These are phyloP conservation scores for Pseudomugil gertrudae DNA, from an alignment of 2,797 vertebrate genomes.

Conservation along the genomic window DNA sequence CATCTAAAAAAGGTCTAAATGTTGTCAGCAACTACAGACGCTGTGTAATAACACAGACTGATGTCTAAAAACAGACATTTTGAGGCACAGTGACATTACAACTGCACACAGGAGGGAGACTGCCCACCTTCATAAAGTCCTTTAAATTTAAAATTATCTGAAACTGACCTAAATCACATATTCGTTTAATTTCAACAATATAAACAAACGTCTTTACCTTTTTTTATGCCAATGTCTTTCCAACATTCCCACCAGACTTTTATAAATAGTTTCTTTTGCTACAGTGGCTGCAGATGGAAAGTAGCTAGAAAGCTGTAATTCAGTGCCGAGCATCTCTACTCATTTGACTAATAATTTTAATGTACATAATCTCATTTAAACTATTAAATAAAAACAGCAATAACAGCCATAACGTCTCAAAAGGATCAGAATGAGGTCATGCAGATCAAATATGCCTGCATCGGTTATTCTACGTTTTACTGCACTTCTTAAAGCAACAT, in stretches of 20 bases:
- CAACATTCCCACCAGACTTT: background rate
- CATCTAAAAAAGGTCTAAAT: background rate
- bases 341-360: background rate
- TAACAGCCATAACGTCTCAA: too few species aligned
- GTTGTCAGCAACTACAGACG: background rate
- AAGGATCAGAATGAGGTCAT: too few species aligned
- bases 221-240: background rate
- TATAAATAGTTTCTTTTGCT: background rate
- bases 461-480: too few species aligned
- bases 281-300: background rate
- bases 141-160: too few species aligned
- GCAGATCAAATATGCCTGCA: background rate
- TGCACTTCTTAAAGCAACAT: constrained; percentile 1
- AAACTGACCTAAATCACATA: background rate
- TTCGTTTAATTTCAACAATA: too few species aligned
- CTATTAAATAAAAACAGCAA: too few species aligned
- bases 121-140: background rate
- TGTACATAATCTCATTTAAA: too few species aligned
- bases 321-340: background rate
- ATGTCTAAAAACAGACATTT: background rate
- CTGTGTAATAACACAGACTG: background rate
- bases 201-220: too few species aligned
- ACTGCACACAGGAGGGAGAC: background rate
- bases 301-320: background rate
- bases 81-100: background rate